Evolutionary conservation across 2,113 vertebrate species (phyloP), one percentile per base, ranked within the genome.

Genomic region (Grammomys surdaster): DNA sequence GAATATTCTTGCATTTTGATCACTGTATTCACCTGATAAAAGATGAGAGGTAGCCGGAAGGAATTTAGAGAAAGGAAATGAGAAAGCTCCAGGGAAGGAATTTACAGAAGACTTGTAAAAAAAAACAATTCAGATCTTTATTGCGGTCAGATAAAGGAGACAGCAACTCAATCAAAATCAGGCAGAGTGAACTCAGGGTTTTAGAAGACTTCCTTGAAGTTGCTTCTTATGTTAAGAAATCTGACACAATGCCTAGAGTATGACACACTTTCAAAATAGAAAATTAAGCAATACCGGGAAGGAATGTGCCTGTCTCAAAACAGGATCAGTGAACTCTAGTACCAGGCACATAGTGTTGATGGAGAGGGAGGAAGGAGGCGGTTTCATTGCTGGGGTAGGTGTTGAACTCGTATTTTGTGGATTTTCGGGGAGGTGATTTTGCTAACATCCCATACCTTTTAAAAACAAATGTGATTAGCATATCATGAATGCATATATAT

Each of bases 251-350:
- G 51, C 22, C 81, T 33, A 56, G 51, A 12, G 7, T 76, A 28
- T 95, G 96, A 93, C 73, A 94, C n/a, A 87, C 5, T 72, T 24
- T 72, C 10, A 77, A 76, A 75, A 90, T 11, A 85, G 86, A 95
- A 96, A 84, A 67, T 43, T 84, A 67, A 95, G n/a, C 69, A 95
- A 82, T 94, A 58, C 77, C 84, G 58, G 78, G 78, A 76, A 97
- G 93, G 51, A 94, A 95, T 93, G 90, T 92, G 56, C 10, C 93
- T 88, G 17, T 93, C 60, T 92, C 76, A 88, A 96, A 89, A 93
- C 70, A 90, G 95, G 65, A 54, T 78, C n/a, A 54, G 36, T 81
- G 92, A 93, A 48, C 75, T 90, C 76, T 51, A 65, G n/a, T 48
- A 13, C 70, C 77, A 91, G 56, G 60, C 78, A 76, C 43, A 9